Percentiles rank a stretch among this genome's conserved stretches.
phyloP scores from a whole-genome alignment of 2,888 invertebrate species.

The Leucania comma region DNA sequence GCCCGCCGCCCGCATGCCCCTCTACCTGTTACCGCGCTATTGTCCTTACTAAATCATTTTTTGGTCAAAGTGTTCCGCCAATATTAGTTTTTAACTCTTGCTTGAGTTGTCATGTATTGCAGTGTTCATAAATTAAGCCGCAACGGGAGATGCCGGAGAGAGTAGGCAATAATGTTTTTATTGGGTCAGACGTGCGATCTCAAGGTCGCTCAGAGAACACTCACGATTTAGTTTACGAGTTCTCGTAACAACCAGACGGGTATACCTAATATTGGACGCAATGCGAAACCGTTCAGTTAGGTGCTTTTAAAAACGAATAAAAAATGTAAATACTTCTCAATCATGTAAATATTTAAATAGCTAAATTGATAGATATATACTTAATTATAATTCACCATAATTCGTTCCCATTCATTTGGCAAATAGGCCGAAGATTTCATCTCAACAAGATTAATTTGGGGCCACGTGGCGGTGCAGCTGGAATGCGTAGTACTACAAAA shows the following conservation, averaged over 20 bases:
- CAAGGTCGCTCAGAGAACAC: constrained; percentile 73
- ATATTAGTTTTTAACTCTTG: constrained; percentile 51
- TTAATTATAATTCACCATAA: not conserved
- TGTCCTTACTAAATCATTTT: constrained; percentile 68
- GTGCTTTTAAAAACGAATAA: constrained; percentile 32
- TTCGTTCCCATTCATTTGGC: not conserved
- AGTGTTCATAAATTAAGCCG: constrained; percentile 51
- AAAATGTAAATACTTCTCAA: not conserved
- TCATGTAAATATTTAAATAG: not conserved
- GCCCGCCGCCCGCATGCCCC: constrained; percentile 16
- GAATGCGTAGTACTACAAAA: too few species aligned
- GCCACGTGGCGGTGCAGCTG: too few species aligned
- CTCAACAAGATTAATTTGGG: not conserved
- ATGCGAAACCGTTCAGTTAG: constrained; percentile 72
- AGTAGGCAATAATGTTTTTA: constrained; percentile 59
- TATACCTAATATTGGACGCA: constrained; percentile 72
- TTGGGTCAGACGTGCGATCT: constrained; percentile 65
- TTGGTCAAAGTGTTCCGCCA: constrained; percentile 65
- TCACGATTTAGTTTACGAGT: constrained; percentile 73
- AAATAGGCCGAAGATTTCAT: not conserved
- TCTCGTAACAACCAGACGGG: constrained; percentile 68
- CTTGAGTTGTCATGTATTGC: constrained; percentile 46
- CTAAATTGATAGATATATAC: not conserved
- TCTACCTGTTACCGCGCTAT: constrained; percentile 66
- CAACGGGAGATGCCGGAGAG: constrained; percentile 38